A percentile compares a stretch with the other conserved stretches of the same genome.
Evolutionary conservation across 2,888 invertebrate genomes (phyloP).

Genomic region (Pycnomerus fuliginosus): DNA sequence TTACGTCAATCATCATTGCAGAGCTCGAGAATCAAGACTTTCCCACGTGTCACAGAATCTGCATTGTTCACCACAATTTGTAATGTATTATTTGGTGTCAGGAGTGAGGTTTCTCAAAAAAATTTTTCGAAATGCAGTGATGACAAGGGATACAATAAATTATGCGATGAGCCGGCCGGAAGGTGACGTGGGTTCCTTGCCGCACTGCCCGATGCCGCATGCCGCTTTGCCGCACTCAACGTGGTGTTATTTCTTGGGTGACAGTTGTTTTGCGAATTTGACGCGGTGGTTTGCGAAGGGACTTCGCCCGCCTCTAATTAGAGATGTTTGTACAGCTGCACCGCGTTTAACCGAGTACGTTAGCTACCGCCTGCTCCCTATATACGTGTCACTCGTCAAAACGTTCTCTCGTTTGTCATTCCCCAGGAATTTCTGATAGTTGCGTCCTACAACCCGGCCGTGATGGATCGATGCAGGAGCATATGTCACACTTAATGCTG

Average conservation of each 20-base stretch:
- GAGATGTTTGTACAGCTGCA: slow-evolving; percentile 39
- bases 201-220: slow-evolving; percentile 8
- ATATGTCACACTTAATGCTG: slow-evolving; percentile 28
- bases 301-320: slow-evolving; percentile 34
- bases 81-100: too few species aligned
- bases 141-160: slow-evolving; percentile 15
- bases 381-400: slow-evolving; percentile 33
- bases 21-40: too few species aligned
- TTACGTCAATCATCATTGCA: too few species aligned
- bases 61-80: too few species aligned
- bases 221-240: slow-evolving; percentile 3
- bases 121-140: too few species aligned
- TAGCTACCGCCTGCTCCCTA: slow-evolving; percentile 25
- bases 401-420: slow-evolving; percentile 33
- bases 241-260: slow-evolving; percentile 30
- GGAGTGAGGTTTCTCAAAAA: too few species aligned
- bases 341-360: slow-evolving; percentile 27
- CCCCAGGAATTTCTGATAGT: slow-evolving; percentile 34
- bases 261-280: slow-evolving; percentile 34
- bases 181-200: slow-evolving; percentile 11
- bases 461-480: slow-evolving; percentile 27
- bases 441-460: slow-evolving; percentile 28
- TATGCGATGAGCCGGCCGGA: slow-evolving; percentile 8
- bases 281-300: slow-evolving; percentile 27
- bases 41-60: too few species aligned